Conservation (phyloP, 2,113 vertebrate species). For the Chaetodon trifascialis region DNA sequence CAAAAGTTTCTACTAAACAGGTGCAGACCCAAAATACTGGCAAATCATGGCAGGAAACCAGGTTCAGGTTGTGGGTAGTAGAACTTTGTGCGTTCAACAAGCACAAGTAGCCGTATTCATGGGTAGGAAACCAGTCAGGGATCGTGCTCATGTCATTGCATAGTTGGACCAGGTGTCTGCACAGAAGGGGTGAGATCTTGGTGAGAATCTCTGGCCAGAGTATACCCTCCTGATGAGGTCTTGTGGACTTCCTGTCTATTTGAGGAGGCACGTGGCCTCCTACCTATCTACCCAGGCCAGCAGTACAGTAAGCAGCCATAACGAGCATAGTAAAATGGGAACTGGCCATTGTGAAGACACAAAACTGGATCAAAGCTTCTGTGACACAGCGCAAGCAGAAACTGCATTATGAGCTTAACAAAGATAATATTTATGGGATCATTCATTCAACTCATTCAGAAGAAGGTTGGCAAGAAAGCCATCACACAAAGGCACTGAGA, state of each 20-base stretch:
- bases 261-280: not conserved
- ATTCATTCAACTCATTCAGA: conserved; percentile 14
- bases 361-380: not conserved
- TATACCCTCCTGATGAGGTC: not conserved
- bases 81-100: not conserved
- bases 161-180: too few species aligned
- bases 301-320: conserved; percentile 12
- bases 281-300: not conserved
- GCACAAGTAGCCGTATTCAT: not conserved
- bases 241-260: not conserved
- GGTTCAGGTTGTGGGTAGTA: not conserved
- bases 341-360: not conserved
- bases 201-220: not conserved
- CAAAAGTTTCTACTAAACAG: conserved; percentile 16
- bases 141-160: not conserved
- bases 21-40: not conserved
- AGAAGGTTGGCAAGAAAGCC: not conserved
- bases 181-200: not conserved
- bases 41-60: not conserved
- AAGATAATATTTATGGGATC: not conserved
- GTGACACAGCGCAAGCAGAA: not conserved
- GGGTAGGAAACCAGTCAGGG: not conserved
- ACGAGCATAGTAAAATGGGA: not conserved
- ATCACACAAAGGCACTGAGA: conserved; percentile 1
- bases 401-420: not conserved